These are phyloP conservation scores for Rhincodon typus DNA, from an alignment of 2,797 vertebrate genomes.

Conservation along the genomic window DNA sequence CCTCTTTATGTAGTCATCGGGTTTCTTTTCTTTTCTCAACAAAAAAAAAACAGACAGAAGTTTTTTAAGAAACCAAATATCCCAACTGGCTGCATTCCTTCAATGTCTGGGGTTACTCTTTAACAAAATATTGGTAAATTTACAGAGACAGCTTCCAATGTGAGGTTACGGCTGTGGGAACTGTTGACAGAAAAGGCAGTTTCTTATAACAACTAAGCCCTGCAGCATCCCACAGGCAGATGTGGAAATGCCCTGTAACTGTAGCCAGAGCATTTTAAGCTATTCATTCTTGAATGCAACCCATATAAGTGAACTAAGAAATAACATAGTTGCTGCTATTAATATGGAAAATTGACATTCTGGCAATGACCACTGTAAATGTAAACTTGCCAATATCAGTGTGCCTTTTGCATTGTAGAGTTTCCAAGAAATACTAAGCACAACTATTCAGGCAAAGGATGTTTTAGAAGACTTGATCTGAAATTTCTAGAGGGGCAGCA, in stretches of 20 bases:
- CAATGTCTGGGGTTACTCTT: neutral
- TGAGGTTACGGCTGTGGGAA: neutral
- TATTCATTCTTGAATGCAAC: neutral
- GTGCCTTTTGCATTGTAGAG: neutral
- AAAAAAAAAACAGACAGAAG: neutral
- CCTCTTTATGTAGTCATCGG: neutral
- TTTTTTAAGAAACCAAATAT: constrained; percentile 20
- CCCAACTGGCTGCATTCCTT: neutral
- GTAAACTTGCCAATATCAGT: neutral
- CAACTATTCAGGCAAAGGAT: neutral
- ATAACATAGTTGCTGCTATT: neutral
- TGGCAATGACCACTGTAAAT: neutral
- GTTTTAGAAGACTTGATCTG: neutral
- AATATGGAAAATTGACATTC: neutral
- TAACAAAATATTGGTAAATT: constrained; percentile 8
- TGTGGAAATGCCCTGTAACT: neutral
- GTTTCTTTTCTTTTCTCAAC: neutral
- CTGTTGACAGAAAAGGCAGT: neutral
- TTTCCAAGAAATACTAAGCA: neutral
- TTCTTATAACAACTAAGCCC: neutral
- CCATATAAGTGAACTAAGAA: neutral
- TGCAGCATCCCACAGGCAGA: neutral
- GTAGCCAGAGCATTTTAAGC: neutral
- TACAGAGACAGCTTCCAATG: constrained; percentile 12
- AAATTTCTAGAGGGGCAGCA: neutral